Evolutionary conservation across 2,888 invertebrate genomes (phyloP).

Genomic region (Meliscaeva auricollis): DNA sequence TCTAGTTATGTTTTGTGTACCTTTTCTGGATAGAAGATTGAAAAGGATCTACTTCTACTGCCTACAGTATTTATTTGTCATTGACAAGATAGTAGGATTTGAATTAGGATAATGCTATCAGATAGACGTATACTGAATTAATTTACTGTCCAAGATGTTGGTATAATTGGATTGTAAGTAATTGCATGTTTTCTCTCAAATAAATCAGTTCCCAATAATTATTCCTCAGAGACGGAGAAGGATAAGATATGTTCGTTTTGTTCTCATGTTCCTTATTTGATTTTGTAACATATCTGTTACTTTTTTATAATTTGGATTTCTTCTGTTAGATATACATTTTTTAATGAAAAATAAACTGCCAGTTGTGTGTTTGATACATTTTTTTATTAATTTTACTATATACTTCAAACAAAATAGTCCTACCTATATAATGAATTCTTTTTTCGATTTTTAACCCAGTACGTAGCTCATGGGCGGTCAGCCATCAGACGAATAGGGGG

Average conservation of each 20-base stretch:
- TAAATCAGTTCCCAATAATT: background rate
- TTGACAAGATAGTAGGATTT: constrained; percentile 35
- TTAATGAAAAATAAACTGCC: no score
- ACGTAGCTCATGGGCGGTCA: no score
- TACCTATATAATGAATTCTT: no score
- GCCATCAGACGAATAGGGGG: no score
- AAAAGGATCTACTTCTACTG: background rate
- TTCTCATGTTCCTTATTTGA: no score
- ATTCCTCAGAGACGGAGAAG: background rate
- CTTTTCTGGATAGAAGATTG: background rate
- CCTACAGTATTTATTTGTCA: background rate
- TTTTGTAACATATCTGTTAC: no score
- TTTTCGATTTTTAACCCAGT: no score
- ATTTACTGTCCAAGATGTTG: constrained; percentile 46
- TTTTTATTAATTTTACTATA: no score
- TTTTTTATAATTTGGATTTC: no score
- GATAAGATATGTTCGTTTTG: background rate
- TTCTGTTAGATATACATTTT: no score
- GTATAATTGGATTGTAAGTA: constrained; percentile 63
- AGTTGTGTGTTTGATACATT: no score
- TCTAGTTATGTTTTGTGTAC: constrained; percentile 46
- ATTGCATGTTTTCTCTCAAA: constrained; percentile 23
- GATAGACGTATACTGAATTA: background rate
- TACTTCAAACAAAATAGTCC: no score
- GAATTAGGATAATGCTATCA: constrained; percentile 16